Percentiles rank a stretch among this genome's conserved stretches.
Conservation (phyloP, 2,888 invertebrate species). For the Agrotis clavis region DNA sequence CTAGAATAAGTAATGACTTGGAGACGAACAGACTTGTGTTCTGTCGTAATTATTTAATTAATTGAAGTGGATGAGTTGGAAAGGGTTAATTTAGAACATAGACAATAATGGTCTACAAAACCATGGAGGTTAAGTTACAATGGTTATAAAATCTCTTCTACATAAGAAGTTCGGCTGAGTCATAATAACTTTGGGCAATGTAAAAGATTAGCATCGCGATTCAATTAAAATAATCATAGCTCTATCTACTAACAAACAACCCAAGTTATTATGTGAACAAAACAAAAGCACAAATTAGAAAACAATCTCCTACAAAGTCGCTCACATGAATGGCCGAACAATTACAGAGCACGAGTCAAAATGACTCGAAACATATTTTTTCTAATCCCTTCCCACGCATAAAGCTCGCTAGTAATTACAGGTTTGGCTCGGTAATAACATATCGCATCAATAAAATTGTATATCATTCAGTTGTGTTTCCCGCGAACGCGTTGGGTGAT, state of each 20-base stretch:
- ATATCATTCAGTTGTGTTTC: conserved; percentile 88
- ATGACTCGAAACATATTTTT: conserved; percentile 83
- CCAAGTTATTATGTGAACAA: conserved; percentile 66
- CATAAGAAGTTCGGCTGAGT: conserved; percentile 15
- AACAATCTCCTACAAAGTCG: conserved; percentile 78
- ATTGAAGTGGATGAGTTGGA: conserved; percentile 31
- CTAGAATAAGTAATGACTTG: conserved; percentile 66
- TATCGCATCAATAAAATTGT: conserved; percentile 91
- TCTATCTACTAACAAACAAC: conserved; percentile 60
- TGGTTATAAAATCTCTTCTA: conserved; percentile 5
- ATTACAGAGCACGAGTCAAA: conserved; percentile 89
- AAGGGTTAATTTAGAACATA: conserved; percentile 11
- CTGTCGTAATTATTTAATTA: conserved; percentile 64
- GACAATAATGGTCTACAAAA: not conserved
- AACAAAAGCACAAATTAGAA: conserved; percentile 77
- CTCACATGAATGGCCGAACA: conserved; percentile 82
- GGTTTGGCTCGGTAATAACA: conserved; percentile 89
- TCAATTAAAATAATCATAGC: conserved; percentile 64
- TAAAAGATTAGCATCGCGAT: conserved; percentile 54
- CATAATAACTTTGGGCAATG: conserved; percentile 41
- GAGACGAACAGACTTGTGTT: conserved; percentile 56
- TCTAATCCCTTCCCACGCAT: conserved; percentile 90
- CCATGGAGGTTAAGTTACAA: not conserved
- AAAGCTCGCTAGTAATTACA: conserved; percentile 87
- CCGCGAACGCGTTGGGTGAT: conserved; percentile 87